Evolutionary conservation across 2,113 vertebrate genomes (phyloP), one percentile per base, ranked within the genome.

Genomic region (Phrynosoma blainvillii): DNA sequence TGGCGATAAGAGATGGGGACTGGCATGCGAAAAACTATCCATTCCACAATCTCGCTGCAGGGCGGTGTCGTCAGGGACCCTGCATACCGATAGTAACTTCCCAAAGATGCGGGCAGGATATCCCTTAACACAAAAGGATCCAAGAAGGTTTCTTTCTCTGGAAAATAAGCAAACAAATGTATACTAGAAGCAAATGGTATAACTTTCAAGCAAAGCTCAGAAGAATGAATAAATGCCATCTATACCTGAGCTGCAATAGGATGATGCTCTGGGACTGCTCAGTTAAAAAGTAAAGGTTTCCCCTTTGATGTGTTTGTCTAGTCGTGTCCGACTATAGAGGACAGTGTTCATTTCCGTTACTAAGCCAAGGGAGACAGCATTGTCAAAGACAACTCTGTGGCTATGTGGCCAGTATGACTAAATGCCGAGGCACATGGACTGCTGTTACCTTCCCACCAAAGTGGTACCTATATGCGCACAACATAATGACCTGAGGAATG

Each of bases 81-180:
- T 0, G 98, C 94, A 92, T 99, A 99, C 62, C 98, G 98, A 89
- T 99, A 99, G 90, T 99, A 99, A 91, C 98, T 99, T 47, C 97
- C 98, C 91, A 99, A 94, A 0, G 98, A 98, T 0, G 98, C 96
- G 0, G 99, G 99, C 93, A 99, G 96, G 79, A 99, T 96, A 84
- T 99, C 98, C 87, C 98, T 97, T 89, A 99, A 96, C 79, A 99
- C 93, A 79, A 99, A 99, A 2, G 99, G 98, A 95, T 99, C 98
- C 97, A 99, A 96, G 91, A 98, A 98, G 9, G 99, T 99, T 95
- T 99, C 99, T 92, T 99, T 99, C 93, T 99, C 99, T 99, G 96
- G n/a, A 1, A 85, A 47, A 90, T 71, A 66, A 93, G 90, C 12
- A 14, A 25, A 75, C 40, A 84, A 77, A 77, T 11, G 52, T 27